These are phyloP conservation scores for Syngnathus rostellatus DNA, from an alignment of 2,797 vertebrate genomes.

Conservation along the genomic window DNA sequence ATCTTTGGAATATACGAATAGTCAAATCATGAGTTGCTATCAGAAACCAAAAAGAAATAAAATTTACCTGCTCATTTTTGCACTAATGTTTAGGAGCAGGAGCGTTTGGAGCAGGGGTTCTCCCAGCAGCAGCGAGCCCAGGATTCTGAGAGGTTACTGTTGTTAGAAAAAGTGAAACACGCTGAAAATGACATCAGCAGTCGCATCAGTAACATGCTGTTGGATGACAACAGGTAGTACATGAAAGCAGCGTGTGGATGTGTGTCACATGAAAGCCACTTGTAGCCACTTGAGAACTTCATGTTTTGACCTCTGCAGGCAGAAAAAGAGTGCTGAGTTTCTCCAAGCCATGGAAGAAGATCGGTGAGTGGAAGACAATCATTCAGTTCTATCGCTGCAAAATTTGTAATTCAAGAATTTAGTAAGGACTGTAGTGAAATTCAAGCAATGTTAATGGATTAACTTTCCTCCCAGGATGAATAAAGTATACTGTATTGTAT, in stretches of 20 bases:
- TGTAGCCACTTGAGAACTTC: background rate
- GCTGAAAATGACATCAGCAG: slow-evolving; percentile 69
- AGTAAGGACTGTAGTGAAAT: background rate
- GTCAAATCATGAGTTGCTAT: background rate
- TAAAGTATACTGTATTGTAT: background rate
- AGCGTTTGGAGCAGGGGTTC: slow-evolving; percentile 77
- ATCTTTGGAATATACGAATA: background rate
- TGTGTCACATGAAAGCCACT: background rate
- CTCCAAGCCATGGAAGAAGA: slow-evolving; percentile 88
- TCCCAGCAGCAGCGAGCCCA: slow-evolving; percentile 73
- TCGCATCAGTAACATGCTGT: slow-evolving; percentile 78
- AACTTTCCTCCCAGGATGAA: background rate
- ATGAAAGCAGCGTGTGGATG: background rate
- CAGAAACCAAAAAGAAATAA: too few relatives aligned
- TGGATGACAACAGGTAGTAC: slow-evolving; percentile 76
- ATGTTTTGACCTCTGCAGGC: slow-evolving; percentile 59
- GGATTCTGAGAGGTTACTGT: slow-evolving; percentile 73
- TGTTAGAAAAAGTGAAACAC: slow-evolving; percentile 75
- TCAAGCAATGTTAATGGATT: background rate
- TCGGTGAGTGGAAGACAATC: slow-evolving; percentile 66
- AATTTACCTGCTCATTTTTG: background rate
- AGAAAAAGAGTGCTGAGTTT: slow-evolving; percentile 81
- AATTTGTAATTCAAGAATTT: background rate
- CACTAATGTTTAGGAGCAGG: slow-evolving; percentile 71
- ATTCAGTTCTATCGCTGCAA: background rate